Base-by-base conservation (phyloP, 2,888 invertebrate species). In the Synergus itoensis region DNA sequence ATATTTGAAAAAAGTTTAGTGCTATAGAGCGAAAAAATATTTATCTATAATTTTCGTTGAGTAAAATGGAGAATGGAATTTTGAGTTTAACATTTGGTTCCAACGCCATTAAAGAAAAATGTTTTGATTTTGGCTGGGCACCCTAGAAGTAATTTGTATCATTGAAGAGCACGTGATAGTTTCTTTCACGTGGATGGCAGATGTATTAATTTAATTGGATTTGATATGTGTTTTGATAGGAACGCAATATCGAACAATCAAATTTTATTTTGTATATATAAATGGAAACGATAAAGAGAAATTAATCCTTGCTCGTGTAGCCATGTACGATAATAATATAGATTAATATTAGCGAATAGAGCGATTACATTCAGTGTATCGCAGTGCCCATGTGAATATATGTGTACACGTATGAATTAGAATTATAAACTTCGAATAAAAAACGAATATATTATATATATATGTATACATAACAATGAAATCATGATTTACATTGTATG, bases 181-280 rank as follows among this genome's bases (percentile, higher is more conserved):
- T 53, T 36, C 48, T 40, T 53, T 73, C 69, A 73, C 64, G 40
- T 79, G 18, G 16, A 67, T 65, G 45, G 60, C 60, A 75, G 57
- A 62, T 16, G 4, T 60, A 78, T 60, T 53, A 28, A 78, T 36
- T 28, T 40, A 48, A 77, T 77, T 84, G 83, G 79, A 82, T 85
- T 81, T 67, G 82, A 81, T 78, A 82, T 79, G 40, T 80, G 81
- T 77, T 67, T 81, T 63, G 62, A 45, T 43, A 43, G 18, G 0
- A 43, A 65, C 67, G 63, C 81, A 73, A 82, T 79, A 77, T 76
- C 83, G 64, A 81, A 82, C 78, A 77, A 82, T 82, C 82, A 82
- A 69, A 86, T 77, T 82, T 84, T 43, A 84, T 80, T 84, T 80
- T 89, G 87, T 87, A 88, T 81, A 87, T 83, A 80, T 64, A 80